Conservation (phyloP, 2,113 vertebrate species). For the pig (Sus scrofa) region T2T-Sscrofa CM000817.6:114518001-114518500, state of each 20-base stretch:
- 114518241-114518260: background rate
- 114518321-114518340: no score
- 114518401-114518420: background rate
- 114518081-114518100: background rate
- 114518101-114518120: background rate
- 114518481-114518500: background rate
- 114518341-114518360: background rate
- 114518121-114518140: background rate
- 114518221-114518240: background rate
- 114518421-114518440: background rate
- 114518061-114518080: background rate
- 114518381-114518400: background rate
- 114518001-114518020: background rate
- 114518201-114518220: background rate
- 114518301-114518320: background rate
- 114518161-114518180: background rate
- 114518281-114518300: background rate
- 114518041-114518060: background rate
- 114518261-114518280: background rate
- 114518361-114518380: background rate
- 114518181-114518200: conserved; percentile 35
- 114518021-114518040: background rate
- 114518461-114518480: background rate
- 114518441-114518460: background rate
- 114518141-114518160: background rate